A percentile compares a stretch with the other conserved stretches of the same genome.
Conservation (phyloP, 2,797 vertebrate genomes). For the Cygnus olor region DNA sequence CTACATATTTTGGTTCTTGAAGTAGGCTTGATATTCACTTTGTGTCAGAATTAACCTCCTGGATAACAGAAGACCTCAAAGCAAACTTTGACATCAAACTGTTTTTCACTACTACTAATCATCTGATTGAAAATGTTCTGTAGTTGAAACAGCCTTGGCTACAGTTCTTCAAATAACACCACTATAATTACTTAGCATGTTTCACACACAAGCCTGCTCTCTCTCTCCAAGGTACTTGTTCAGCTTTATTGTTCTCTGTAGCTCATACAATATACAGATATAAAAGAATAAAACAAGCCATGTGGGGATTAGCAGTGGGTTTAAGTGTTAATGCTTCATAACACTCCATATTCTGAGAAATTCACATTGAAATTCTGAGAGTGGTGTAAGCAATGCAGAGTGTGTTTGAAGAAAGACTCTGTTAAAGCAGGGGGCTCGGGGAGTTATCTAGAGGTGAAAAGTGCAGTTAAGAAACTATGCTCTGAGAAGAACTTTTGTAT, state of each 20-base stretch:
- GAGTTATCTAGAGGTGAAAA: conserved; percentile 59
- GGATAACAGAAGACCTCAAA: neutral
- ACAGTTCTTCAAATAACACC: neutral
- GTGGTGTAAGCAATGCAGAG: neutral
- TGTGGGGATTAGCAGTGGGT: conserved; percentile 65
- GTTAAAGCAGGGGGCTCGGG: neutral
- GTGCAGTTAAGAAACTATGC: conserved; percentile 16
- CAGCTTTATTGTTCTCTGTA: conserved; percentile 57
- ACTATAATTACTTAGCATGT: conserved; percentile 38
- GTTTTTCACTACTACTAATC: neutral
- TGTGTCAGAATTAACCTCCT: neutral
- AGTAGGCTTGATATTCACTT: neutral
- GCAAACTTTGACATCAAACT: neutral
- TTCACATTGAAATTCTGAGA: conserved; percentile 72
- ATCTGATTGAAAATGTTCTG: neutral
- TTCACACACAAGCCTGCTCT: neutral
- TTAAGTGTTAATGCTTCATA: conserved; percentile 73
- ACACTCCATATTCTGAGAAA: conserved; percentile 55
- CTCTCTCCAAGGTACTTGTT: conserved; percentile 17
- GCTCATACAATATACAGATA: conserved; percentile 41
- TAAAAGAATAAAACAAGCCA: conserved; percentile 62
- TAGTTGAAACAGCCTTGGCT: neutral
- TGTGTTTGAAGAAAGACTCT: conserved; percentile 53
- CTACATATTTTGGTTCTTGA: neutral
- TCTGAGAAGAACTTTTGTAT: conserved; percentile 9